Evolutionary conservation across 2,888 invertebrate genomes (phyloP).

Genomic region (Eubasilissa splendida): DNA sequence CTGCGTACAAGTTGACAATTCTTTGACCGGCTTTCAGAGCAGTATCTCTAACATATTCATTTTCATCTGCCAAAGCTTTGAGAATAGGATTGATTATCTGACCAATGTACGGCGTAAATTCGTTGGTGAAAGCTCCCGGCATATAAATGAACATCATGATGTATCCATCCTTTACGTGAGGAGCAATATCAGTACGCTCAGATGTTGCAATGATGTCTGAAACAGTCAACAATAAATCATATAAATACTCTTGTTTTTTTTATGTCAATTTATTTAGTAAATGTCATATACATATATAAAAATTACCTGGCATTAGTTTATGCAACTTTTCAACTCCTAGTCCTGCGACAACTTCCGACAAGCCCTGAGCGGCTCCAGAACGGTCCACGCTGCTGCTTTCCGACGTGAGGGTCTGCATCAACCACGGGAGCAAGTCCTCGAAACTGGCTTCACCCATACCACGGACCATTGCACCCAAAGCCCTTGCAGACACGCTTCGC

Average conservation of each 20-base stretch:
- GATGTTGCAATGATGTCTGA: conserved; percentile 93
- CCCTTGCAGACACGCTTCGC: conserved; percentile 94
- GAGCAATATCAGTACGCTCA: conserved; percentile 92
- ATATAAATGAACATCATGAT: conserved; percentile 99
- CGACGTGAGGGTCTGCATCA: conserved; percentile 97
- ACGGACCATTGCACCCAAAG: conserved; percentile 97
- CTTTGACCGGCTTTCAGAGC: conserved; percentile 97
- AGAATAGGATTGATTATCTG: conserved; percentile 98
- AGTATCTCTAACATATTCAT: conserved; percentile 98
- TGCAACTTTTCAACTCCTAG: conserved; percentile 95
- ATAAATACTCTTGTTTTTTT: neutral
- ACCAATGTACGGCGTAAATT: conserved; percentile 96
- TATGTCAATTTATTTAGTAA: neutral
- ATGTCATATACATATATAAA: neutral
- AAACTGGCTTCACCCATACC: conserved; percentile 98
- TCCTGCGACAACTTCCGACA: conserved; percentile 98
- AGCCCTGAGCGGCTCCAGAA: conserved; percentile 95
- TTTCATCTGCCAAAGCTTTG: conserved; percentile 98
- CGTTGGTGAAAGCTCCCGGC: conserved; percentile 96
- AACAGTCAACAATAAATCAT: conserved; percentile 34
- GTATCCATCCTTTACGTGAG: conserved; percentile 99
- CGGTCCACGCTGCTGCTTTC: conserved; percentile 96
- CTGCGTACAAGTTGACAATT: conserved; percentile 96
- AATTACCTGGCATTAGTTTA: conserved; percentile 90
- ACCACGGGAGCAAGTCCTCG: conserved; percentile 97